Base-by-base conservation (phyloP, 2,113 vertebrate genomes). In the Poecilia latipinna region DNA sequence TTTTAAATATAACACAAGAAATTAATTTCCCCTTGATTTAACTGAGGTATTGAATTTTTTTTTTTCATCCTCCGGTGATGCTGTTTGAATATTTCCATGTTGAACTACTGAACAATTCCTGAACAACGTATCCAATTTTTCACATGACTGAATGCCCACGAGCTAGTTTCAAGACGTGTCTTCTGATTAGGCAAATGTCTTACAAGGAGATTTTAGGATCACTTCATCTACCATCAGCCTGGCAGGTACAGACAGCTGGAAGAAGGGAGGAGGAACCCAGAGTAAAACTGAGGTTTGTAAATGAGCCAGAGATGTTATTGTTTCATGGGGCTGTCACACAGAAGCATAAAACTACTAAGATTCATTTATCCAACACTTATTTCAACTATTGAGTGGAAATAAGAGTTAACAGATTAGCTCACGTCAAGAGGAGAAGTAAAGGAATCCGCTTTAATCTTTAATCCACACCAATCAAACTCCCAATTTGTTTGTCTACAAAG, bases 141-240 rank as follows among this genome's bases (percentile, higher is more conserved):
- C 32, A 24, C 17, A 35, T 65, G 32, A 66, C 35, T 42, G 35
- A 42, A 60, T 31, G 65, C 61, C 37, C 35, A 61, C 48, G 28
- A n/a, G 26, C 57, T 28, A 37, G 10, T 64, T 70, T 10, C 32
- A 54, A 15, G 28, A 24, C 17, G 8, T 65, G 31, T 24, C 42
- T 54, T 31, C n/a, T 37, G 63, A 48, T 54, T 26, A 54, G 67
- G 19, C 15, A 54, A 51, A 77, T 26, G 66, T 3, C 32, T 77
- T 39, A 26, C 29, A 62, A 44, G 64, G 63, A 35, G 19, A 65
- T 65, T 65, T 65, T 12, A 37, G 32, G 33, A 35, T 35, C 32
- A 37, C 35, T 65, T 37, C 19, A 65, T 33, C 24, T n/a, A 19
- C 19, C 13, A 5, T 24, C 51, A 57, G 32, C 32, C 22, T n/a